Base-by-base conservation (phyloP, 2,888 invertebrate species). In the Abrostola tripartita region DNA sequence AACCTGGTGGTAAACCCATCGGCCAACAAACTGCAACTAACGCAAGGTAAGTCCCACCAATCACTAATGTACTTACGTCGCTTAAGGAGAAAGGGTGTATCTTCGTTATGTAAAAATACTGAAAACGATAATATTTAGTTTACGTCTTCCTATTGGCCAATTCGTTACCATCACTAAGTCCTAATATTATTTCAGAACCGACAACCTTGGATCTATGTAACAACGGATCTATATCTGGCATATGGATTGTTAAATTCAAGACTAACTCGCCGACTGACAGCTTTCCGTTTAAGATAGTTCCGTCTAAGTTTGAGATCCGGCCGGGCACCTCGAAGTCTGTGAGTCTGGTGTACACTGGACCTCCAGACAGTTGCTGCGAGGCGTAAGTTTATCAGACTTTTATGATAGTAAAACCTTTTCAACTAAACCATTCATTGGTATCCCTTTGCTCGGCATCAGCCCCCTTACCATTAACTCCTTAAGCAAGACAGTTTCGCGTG, bases 171-270 rank as follows among this genome's bases (percentile, higher is more conserved):
- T 2, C 24, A 24, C 24, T 24, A 24, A 24, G 24, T 24, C 24
- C 24, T 24, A 24, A 24, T 14, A 14, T 7, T 38, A 59, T 88
- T 89, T 42, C 85, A 94, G 94, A 92, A 64, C 75, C 88, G 11
- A 86, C 81, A 12, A 85, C 67, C 24, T 68, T 94, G 41, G 81
- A 74, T 5, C 60, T 94, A 0, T 76, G 57, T 37, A 94, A 94
- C 72, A 80, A 76, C 0, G 94, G 94, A 10, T 78, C 91, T 0
- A 79, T 92, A n/a, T 54, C 84, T 0, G 93, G 93, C 0, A 77
- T 77, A 5, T 94, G 94, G 94, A 62, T 76, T 5, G 83, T 89
- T 0, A 90, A 86, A 70, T 82, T 88, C 38, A 83, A 79, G 42
- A 81, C 78, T 11, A 74, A 78, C 11, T 68, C 71, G 0, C 40